A percentile compares a stretch with the other conserved stretches of the same genome.
phyloP scores from a whole-genome alignment of 1,140 invertebrate genomes.

The Elymnias hypermnestra region DNA sequence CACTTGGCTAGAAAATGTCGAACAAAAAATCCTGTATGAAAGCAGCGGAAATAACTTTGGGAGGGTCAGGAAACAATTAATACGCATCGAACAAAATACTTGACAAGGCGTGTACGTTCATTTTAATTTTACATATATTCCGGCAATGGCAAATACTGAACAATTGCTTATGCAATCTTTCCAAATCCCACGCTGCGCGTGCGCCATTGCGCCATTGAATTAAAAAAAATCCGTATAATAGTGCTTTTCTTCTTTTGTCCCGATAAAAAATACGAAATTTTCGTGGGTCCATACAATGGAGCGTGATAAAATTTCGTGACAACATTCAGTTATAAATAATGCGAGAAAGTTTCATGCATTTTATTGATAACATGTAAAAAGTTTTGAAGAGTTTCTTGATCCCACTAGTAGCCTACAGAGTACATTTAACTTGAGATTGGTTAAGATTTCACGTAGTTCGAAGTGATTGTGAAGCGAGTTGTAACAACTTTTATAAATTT shows the following conservation, averaged over 20 bases:
- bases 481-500: no score
- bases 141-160: conserved; percentile 55
- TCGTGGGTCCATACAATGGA: conserved; percentile 49
- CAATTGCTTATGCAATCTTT: conserved; percentile 53
- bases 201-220: conserved; percentile 56
- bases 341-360: neutral
- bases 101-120: conserved; percentile 21
- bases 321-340: conserved; percentile 20
- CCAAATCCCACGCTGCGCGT: conserved; percentile 69
- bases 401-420: no score
- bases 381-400: no score
- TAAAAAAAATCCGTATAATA: conserved; percentile 63
- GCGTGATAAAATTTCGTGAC: conserved; percentile 48
- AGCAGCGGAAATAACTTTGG: conserved; percentile 30
- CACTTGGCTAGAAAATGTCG: neutral
- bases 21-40: conserved; percentile 13
- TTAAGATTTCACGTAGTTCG: no score
- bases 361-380: no score
- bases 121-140: conserved; percentile 34
- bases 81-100: conserved; percentile 30
- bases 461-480: no score
- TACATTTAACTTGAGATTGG: no score
- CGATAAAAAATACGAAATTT: conserved; percentile 58
- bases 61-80: conserved; percentile 51
- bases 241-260: conserved; percentile 55